phyloP scores from a whole-genome alignment of 1,140 invertebrate genomes.

The Triops cancriformis region DNA sequence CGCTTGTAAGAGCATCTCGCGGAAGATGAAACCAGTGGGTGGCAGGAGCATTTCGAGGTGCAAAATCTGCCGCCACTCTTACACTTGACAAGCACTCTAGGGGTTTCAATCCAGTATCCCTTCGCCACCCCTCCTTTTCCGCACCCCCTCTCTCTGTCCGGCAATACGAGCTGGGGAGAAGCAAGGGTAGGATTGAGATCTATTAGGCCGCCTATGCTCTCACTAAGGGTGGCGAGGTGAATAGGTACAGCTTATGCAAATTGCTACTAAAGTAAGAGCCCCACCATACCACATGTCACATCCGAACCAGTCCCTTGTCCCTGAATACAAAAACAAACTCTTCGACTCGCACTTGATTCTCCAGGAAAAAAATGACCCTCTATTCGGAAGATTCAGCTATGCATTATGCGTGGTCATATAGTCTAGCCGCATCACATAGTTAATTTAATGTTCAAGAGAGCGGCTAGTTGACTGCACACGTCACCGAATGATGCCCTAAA shows the following conservation, averaged over 20 bases:
- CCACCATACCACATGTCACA: neutral
- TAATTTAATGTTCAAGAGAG: neutral
- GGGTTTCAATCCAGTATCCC: conserved; percentile 1
- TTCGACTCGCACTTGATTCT: neutral
- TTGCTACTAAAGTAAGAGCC: neutral
- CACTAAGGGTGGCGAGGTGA: neutral
- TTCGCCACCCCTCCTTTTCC: neutral
- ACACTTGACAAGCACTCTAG: conserved; percentile 10
- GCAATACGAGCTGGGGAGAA: neutral
- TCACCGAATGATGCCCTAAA: neutral
- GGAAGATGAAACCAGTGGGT: neutral
- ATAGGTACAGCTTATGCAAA: conserved; percentile 10
- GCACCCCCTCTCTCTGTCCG: neutral
- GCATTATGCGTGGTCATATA: neutral
- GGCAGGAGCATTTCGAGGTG: neutral
- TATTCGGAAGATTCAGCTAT: neutral
- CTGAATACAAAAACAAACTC: neutral
- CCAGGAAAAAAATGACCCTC: neutral
- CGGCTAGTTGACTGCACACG: conserved; percentile 1
- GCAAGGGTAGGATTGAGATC: neutral
- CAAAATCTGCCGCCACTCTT: neutral
- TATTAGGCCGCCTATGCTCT: conserved; percentile 8
- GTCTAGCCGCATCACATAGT: neutral
- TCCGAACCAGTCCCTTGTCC: neutral
- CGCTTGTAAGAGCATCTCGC: neutral